Evolutionary conservation across 2,797 vertebrate species (phyloP), one percentile per base, ranked within the genome.

Genomic region (Enteromius paludinosus): DNA sequence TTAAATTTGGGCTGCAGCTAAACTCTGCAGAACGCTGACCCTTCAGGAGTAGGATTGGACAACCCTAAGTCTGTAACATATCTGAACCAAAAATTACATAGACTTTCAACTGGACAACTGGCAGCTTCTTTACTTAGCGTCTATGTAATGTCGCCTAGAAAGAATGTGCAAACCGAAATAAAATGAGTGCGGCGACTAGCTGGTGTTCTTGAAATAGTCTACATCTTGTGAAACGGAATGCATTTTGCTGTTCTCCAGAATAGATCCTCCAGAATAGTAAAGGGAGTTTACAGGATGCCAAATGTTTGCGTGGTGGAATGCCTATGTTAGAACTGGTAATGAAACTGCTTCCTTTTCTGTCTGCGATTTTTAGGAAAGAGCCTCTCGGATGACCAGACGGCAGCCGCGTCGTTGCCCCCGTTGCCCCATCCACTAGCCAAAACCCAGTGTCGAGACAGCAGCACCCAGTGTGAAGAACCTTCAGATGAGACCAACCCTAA

Each of bases 391-490:
- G 96, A 96, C 93, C 94, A 92, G 91, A 94, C 93, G 83, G 89
- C 90, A 87, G 90, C 81, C 20, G 71, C 85, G 5, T 73, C 2
- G 14, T 86, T 89, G 77, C 86, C 49, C 0, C 66, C 78, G 5
- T 72, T 81, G 41, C 87, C 79, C 83, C 79, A 69, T 70, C 89
- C 3, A 3, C 92, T 91, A 9, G 70, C 93, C 83, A 95, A 93
- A 85, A 91, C 89, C 0, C 89, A 91, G 68, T 96, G 95, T 87
- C 92, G 93, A 87, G 97, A 98, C 10, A 93, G 93, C 77, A 95
- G 96, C 90, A 98, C 96, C 3, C 97, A 97, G 87, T 97, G 96
- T 0, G 95, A 96, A 0, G 88, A 86, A 45, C 15, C 45, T 18
- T 81, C 20, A 0, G 83, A 0, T n/a, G 86, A 90, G 88, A 87